Evolutionary conservation across 2,113 vertebrate species (phyloP).

Genomic region (Oryzias celebensis): DNA sequence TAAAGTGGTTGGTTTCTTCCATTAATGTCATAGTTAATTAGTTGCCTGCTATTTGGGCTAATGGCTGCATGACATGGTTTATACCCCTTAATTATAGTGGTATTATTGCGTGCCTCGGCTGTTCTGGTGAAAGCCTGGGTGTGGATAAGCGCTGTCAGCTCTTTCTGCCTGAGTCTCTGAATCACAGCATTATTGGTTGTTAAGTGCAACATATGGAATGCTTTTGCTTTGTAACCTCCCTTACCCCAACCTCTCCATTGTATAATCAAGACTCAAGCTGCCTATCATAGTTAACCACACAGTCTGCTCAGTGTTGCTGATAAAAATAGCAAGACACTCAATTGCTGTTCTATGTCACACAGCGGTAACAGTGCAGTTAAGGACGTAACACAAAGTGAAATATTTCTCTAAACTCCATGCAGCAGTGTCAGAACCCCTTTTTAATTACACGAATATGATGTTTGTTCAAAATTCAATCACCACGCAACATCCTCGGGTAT

Average conservation of each 20-base stretch:
- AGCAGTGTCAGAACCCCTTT: neutral
- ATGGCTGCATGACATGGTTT: constrained; percentile 77
- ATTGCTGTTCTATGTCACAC: neutral
- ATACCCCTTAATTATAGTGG: constrained; percentile 83
- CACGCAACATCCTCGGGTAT: constrained; percentile 2
- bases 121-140: constrained; percentile 71
- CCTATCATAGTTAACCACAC: constrained; percentile 32
- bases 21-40: constrained; percentile 79
- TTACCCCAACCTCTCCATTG: constrained; percentile 24
- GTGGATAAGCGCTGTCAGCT: constrained; percentile 71
- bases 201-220: constrained; percentile 74
- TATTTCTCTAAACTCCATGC: neutral
- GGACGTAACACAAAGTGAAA: constrained; percentile 6
- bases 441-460: constrained; percentile 19
- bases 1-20: constrained; percentile 52
- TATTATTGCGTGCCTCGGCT: constrained; percentile 77
- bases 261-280: constrained; percentile 62
- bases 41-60: constrained; percentile 74
- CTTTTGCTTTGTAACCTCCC: constrained; percentile 25
- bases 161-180: constrained; percentile 71
- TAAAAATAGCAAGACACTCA: constrained; percentile 12
- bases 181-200: constrained; percentile 69
- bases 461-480: constrained; percentile 17
- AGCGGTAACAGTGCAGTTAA: neutral
- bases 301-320: constrained; percentile 6